A percentile compares a stretch with the other conserved stretches of the same genome.
Conservation (phyloP, 2,888 invertebrate genomes). For the Lasioglossum morio region DNA sequence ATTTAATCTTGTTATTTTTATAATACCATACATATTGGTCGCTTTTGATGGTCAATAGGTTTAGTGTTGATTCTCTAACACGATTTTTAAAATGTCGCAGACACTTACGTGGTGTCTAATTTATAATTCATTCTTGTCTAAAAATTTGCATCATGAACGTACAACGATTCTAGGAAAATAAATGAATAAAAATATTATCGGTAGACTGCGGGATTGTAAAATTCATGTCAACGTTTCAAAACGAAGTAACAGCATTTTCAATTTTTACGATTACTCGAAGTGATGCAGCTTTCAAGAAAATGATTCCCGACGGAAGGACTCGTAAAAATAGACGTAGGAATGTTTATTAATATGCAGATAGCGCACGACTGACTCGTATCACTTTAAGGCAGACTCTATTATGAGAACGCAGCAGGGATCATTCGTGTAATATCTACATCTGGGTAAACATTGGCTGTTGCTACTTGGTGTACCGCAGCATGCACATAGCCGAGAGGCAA, state of each 20-base stretch:
- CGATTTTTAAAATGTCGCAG: not conserved
- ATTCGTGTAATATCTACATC: not conserved
- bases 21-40: too few species aligned
- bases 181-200: not conserved
- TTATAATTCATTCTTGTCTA: too few species aligned
- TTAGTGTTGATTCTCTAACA: not conserved
- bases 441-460: not conserved
- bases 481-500: not conserved
- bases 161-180: not conserved
- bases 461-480: not conserved
- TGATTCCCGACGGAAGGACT: not conserved
- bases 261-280: not conserved
- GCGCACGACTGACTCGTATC: not conserved
- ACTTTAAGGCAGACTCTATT: not conserved
- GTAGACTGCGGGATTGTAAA: not conserved
- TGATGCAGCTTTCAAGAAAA: not conserved
- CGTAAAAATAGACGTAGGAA: not conserved
- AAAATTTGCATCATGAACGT: too few species aligned
- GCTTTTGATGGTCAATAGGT: too few species aligned
- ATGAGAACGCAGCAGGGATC: not conserved
- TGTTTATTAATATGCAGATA: not conserved
- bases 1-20: too few species aligned
- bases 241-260: not conserved
- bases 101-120: too few species aligned
- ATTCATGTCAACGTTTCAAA: not conserved